phyloP scores from a whole-genome alignment of 2,888 invertebrate genomes.

The Mayetiola destructor region DNA sequence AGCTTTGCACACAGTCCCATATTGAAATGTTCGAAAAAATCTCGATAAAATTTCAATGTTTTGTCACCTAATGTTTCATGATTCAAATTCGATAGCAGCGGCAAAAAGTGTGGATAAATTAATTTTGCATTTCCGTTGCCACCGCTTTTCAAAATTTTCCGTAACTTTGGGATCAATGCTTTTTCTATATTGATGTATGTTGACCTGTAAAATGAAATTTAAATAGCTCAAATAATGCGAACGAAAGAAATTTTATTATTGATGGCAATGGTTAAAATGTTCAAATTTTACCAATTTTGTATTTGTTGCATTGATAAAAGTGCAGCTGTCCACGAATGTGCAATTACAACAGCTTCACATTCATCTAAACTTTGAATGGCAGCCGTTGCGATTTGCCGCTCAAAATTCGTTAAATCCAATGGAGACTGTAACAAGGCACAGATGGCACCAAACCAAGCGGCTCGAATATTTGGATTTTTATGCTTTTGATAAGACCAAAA shows the following conservation, averaged over 20 bases:
- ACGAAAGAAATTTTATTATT: conserved; percentile 1
- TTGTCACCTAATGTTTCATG: conserved; percentile 21
- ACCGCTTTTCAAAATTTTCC: conserved; percentile 48
- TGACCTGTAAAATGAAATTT: conserved; percentile 23
- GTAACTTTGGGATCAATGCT: conserved; percentile 55
- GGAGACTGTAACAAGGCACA: conserved; percentile 45
- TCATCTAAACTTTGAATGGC: conserved; percentile 53
- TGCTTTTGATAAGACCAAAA: conserved; percentile 61
- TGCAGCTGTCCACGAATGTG: conserved; percentile 60
- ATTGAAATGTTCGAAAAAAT: conserved; percentile 55
- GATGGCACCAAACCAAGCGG: conserved; percentile 55
- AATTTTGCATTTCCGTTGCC: conserved; percentile 62
- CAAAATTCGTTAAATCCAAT: conserved; percentile 40
- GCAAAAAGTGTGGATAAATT: conserved; percentile 59
- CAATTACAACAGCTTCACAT: conserved; percentile 48
- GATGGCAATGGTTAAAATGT: background rate
- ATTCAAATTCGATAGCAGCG: conserved; percentile 56
- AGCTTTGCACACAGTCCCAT: conserved; percentile 43
- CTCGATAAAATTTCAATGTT: conserved; percentile 41
- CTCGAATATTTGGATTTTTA: conserved; percentile 34
- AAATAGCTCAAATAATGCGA: too few species aligned
- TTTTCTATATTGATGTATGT: conserved; percentile 55
- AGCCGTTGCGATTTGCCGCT: conserved; percentile 40
- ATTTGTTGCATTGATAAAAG: conserved; percentile 45
- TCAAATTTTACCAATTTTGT: conserved; percentile 31